A percentile compares a stretch with the other conserved stretches of the same genome.
These are phyloP conservation scores for Toxotes chatareus DNA, from an alignment of 2,113 vertebrate genomes.

Conservation along the genomic window DNA sequence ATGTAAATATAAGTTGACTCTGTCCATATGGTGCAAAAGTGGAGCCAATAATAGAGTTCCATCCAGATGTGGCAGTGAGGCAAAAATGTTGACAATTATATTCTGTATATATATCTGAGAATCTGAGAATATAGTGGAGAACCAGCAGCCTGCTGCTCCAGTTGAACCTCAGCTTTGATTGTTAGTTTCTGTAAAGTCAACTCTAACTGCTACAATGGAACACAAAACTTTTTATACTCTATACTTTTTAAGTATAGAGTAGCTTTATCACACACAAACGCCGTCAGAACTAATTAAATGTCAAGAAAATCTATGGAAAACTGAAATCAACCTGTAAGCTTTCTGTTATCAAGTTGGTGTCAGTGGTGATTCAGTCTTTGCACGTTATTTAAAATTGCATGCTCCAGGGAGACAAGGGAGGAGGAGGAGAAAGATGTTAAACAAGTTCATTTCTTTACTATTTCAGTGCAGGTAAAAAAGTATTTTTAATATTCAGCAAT, in stretches of 20 bases:
- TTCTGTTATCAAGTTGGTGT: neutral
- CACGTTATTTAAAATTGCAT: neutral
- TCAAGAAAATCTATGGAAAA: neutral
- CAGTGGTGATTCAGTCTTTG: neutral
- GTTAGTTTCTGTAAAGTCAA: neutral
- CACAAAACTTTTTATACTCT: neutral
- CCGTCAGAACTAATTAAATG: neutral
- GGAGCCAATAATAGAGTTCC: neutral
- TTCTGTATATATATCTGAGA: neutral
- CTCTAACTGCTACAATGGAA: neutral
- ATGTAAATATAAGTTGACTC: neutral
- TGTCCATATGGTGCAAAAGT: neutral
- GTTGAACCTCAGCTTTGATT: neutral
- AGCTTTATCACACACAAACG: neutral
- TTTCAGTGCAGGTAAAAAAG: neutral
- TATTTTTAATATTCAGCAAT: slow-evolving; percentile 17
- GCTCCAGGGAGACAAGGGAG: neutral
- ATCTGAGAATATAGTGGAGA: neutral
- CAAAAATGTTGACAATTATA: neutral
- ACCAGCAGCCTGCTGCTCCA: neutral
- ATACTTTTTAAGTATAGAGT: neutral
- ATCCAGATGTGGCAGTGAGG: neutral
- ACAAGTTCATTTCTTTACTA: neutral
- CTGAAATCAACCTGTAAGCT: neutral
- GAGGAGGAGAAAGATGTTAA: neutral